Evolutionary conservation across 2,888 invertebrate species (phyloP), one percentile per base, ranked within the genome.

Genomic region (Acanthosoma haemorrhoidale): DNA sequence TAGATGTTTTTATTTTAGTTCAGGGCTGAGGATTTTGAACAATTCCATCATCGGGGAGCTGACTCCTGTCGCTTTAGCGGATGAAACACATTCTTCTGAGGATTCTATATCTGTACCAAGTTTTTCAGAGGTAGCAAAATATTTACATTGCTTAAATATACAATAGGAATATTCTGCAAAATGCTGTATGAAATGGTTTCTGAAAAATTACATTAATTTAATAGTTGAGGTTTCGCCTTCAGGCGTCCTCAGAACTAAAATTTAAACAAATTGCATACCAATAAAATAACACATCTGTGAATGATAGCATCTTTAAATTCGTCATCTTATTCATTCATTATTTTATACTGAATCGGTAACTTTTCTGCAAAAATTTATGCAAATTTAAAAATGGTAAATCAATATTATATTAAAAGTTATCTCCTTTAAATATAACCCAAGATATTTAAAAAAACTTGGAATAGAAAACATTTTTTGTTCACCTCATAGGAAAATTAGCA

Each of bases 11-110:
- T n/a, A 11, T 73, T 74, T 18, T 60, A 75, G 74, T 13, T 67
- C 71, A n/a, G 73, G 71, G n/a, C 76, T 84, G 71, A 83, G 83
- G 16, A 83, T 83, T 4, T 78, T 84, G 25, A 81, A 81, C 60
- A 77, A 79, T 38, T 75, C 77, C 60, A 78, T 77, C 70, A 79
- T 83, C 34, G 83, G 83, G 2, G 83, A 83, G 77, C 75, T 84
- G 51, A 83, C 82, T 25, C 83, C 83, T 5, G 78, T 84, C 13
- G 80, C 80, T 3, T 29, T 75, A 13, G 70, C 73, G 29, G 79
- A 79, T 66, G 78, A 78, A 69, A 74, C 77, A 8, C 77, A 77
- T 66, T 78, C 78, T 13, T 78, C 78, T 71, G 77, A 77, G 69
- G 77, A 77, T 68, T 77, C 77, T 8, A 70, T 76, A n/a, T 77